Percentiles rank a stretch among this genome's conserved stretches.
These are phyloP conservation scores for Heteractis magnifica DNA, from an alignment of 92 coral and sea anemone species.

Conservation along the genomic window DNA sequence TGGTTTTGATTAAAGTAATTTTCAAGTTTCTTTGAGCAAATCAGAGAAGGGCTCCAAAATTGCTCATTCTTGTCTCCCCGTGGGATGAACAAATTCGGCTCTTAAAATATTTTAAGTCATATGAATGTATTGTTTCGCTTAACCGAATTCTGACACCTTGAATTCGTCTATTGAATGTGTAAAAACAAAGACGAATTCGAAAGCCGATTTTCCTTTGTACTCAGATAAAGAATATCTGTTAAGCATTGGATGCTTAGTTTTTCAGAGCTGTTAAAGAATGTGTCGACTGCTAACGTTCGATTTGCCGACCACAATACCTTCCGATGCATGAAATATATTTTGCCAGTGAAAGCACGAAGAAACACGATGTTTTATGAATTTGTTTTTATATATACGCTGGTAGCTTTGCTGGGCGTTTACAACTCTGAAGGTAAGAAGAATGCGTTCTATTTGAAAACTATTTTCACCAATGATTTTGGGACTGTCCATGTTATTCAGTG, in stretches of 20 bases:
- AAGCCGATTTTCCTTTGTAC: neutral
- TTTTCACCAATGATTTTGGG: no score
- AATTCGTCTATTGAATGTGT: neutral
- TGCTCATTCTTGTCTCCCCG: neutral
- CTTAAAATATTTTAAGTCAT: neutral
- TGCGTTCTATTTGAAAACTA: neutral
- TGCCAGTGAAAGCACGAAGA: neutral
- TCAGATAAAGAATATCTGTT: neutral
- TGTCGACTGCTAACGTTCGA: neutral
- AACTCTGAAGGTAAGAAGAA: neutral
- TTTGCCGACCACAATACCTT: neutral
- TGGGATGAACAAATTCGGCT: neutral
- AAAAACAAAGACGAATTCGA: neutral
- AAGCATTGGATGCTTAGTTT: neutral
- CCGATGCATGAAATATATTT: neutral
- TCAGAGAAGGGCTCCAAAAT: neutral
- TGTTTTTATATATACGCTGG: neutral
- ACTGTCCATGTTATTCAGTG: no score
- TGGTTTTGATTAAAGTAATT: conserved; percentile 24
- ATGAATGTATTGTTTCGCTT: neutral
- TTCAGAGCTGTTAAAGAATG: neutral
- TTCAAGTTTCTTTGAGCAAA: conserved; percentile 8
- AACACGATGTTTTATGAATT: neutral
- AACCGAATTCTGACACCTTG: neutral
- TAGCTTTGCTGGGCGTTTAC: neutral